A percentile compares a stretch with the other conserved stretches of the same genome.
Conservation (phyloP, 2,113 vertebrate genomes). For the Oreotragus oreotragus region DNA sequence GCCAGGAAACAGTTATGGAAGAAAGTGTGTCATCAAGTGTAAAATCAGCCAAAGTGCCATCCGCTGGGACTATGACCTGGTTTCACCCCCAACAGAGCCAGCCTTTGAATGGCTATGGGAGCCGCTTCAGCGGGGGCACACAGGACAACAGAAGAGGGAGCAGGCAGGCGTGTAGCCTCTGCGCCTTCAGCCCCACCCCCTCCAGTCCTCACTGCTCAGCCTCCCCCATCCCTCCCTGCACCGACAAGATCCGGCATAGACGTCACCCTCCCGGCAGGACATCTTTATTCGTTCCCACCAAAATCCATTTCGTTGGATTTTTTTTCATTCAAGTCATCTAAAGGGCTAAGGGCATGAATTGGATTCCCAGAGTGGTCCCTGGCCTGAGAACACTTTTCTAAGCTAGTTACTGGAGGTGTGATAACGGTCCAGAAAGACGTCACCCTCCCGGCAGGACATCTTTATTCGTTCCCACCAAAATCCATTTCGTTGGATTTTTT, state of each 20-base stretch:
- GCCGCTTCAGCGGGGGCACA: fast-evolving
- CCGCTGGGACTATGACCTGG: fast-evolving
- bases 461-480: neutral
- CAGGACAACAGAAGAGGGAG: no score
- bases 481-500: neutral
- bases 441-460: neutral
- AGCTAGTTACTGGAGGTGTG: neutral
- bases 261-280: neutral
- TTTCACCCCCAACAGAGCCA: neutral
- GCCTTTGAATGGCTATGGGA: neutral
- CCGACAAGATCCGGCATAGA: no score
- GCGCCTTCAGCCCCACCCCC: fast-evolving
- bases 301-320: neutral
- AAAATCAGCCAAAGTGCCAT: neutral
- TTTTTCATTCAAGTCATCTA: neutral
- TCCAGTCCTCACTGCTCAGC: neutral
- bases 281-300: neutral
- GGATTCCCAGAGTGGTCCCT: neutral
- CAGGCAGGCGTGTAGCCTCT: fast-evolving
- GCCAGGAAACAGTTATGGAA: neutral
- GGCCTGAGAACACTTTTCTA: neutral
- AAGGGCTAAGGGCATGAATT: neutral
- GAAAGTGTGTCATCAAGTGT: neutral
- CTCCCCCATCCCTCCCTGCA: neutral
- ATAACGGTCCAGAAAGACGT: no score